Conservation (phyloP, 1,140 invertebrate species). For the Thaumetopoea pityocampa region DNA sequence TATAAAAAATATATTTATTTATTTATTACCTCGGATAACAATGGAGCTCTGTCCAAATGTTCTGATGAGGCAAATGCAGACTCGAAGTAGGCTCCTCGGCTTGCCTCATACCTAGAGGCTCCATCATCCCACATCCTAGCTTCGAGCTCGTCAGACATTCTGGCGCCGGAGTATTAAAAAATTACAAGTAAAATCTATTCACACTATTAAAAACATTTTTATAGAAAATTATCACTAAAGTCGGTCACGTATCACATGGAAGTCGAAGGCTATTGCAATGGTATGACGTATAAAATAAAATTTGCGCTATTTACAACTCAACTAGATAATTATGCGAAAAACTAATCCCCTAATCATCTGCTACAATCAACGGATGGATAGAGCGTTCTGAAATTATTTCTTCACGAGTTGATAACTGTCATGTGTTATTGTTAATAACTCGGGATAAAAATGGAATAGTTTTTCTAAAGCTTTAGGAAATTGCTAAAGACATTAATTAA, state of each 20-base stretch:
- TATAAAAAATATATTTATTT: slow-evolving; percentile 12
- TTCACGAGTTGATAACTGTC: no score
- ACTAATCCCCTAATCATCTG: slow-evolving; percentile 13
- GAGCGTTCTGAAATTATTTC: slow-evolving; percentile 18
- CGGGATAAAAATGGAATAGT: no score
- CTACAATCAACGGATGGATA: slow-evolving; percentile 4
- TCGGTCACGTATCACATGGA: slow-evolving; percentile 1
- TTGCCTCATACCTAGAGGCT: slow-evolving; percentile 49
- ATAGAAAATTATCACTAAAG: slow-evolving; percentile 9
- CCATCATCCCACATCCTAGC: slow-evolving; percentile 68
- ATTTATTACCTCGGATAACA: slow-evolving; percentile 60
- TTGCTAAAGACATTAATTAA: no score
- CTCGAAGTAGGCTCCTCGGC: slow-evolving; percentile 55
- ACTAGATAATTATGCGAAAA: slow-evolving; percentile 21
- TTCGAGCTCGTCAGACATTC: slow-evolving; percentile 71
- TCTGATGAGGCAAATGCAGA: slow-evolving; percentile 65
- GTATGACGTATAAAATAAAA: slow-evolving; percentile 4
- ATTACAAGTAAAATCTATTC: slow-evolving; percentile 17
- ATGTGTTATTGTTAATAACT: no score
- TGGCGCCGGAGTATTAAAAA: slow-evolving; percentile 48
- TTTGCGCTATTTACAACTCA: slow-evolving; percentile 14
- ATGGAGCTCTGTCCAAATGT: slow-evolving; percentile 62
- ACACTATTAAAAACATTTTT: slow-evolving; percentile 23
- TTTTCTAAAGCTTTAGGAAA: no score
- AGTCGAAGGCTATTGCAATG: not conserved